Percentiles rank a stretch among this genome's conserved stretches.
Conservation (phyloP, 1,140 invertebrate species). For the Delia radicum region DNA sequence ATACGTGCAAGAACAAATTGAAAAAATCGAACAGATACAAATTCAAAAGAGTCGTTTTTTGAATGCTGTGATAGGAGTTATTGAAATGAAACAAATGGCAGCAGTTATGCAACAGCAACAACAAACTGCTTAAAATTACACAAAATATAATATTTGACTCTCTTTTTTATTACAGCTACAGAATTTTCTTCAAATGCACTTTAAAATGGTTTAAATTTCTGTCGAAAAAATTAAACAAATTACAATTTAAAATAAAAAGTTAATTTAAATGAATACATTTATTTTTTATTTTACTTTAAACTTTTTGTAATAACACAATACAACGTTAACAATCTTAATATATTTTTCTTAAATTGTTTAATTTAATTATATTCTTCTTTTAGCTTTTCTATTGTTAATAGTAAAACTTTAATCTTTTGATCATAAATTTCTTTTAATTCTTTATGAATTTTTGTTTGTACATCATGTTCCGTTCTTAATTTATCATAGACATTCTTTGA, state of each 20-base stretch:
- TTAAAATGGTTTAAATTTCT: constrained; percentile 5
- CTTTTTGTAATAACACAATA: not conserved
- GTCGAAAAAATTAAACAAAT: not conserved
- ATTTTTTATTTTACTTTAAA: not conserved
- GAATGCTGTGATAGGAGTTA: constrained; percentile 72
- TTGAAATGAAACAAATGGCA: constrained; percentile 64
- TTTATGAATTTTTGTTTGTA: constrained; percentile 69
- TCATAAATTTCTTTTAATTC: constrained; percentile 50
- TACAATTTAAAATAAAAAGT: constrained; percentile 11
- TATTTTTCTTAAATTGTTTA: not conserved
- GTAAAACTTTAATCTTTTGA: constrained; percentile 47
- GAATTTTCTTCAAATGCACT: constrained; percentile 1
- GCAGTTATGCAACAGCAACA: constrained; percentile 44
- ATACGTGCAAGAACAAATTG: constrained; percentile 91
- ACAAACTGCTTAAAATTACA: constrained; percentile 30
- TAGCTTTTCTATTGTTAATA: constrained; percentile 42
- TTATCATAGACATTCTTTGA: constrained; percentile 71
- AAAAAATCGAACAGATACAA: constrained; percentile 84
- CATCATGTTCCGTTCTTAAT: constrained; percentile 73
- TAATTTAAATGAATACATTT: not conserved
- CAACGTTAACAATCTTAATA: not conserved
- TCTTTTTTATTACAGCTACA: not conserved
- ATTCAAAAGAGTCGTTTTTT: constrained; percentile 84
- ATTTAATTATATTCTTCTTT: constrained; percentile 38
- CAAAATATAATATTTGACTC: not conserved